Conservation (phyloP, 2,888 invertebrate species). For the Amblyjoppa fuscipennis region DNA sequence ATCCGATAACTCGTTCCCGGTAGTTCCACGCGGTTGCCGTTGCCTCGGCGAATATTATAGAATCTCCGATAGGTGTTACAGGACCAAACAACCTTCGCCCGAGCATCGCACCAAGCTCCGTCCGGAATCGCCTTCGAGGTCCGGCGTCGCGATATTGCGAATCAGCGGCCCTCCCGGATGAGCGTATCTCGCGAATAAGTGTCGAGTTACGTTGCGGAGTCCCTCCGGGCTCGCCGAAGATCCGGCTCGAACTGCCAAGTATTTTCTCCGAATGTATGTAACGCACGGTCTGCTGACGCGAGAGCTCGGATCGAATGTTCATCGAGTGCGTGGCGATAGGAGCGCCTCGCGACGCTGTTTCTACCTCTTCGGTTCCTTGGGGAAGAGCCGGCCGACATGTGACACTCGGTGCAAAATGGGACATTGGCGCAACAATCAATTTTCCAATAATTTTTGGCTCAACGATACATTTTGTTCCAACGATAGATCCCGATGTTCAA, state of each 20-base stretch:
- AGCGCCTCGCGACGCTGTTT: not conserved
- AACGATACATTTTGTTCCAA: too few relatives aligned
- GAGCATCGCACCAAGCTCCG: not conserved
- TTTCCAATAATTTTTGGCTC: too few relatives aligned
- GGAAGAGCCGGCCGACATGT: too few relatives aligned
- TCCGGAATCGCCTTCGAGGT: not conserved
- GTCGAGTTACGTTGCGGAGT: constrained; percentile 25
- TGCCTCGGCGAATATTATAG: constrained; percentile 44
- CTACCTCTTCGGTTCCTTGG: not conserved
- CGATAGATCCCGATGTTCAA: not conserved
- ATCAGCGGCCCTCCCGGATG: not conserved
- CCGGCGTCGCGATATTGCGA: not conserved
- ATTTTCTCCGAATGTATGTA: constrained; percentile 9
- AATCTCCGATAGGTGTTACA: constrained; percentile 32
- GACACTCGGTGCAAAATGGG: too few relatives aligned
- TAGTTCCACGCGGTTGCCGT: constrained; percentile 26
- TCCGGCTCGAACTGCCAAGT: not conserved
- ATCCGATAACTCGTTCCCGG: constrained; percentile 55
- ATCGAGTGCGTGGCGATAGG: constrained; percentile 11
- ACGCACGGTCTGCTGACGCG: constrained; percentile 19
- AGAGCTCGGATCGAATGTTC: constrained; percentile 2
- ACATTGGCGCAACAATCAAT: too few relatives aligned
- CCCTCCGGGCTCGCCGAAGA: constrained; percentile 7
- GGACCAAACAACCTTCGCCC: constrained; percentile 31
- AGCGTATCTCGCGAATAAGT: not conserved